phyloP scores from a whole-genome alignment of 1,140 invertebrate species.

The Thaumetopoea pityocampa region DNA sequence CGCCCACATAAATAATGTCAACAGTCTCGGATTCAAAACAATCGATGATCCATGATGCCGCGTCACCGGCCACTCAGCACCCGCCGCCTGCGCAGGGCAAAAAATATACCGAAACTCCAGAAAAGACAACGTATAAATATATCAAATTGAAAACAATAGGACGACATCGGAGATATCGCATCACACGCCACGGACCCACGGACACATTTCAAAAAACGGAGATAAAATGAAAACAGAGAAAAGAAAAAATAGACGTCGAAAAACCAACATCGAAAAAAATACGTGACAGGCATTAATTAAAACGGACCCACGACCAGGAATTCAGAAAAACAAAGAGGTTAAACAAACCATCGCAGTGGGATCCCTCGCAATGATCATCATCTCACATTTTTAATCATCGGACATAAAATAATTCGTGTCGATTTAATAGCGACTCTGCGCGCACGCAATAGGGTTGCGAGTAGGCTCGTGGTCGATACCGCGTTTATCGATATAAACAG shows the following conservation, averaged over 20 bases:
- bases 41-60: conserved; percentile 47
- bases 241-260: conserved; percentile 33
- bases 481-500: conserved; percentile 36
- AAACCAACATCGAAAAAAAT: conserved; percentile 67
- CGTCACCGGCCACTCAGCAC: conserved; percentile 51
- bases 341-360: conserved; percentile 73
- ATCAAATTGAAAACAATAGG: conserved; percentile 74
- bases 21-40: conserved; percentile 39
- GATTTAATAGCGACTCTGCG: conserved; percentile 35
- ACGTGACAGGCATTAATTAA: conserved; percentile 75
- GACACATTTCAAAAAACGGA: conserved; percentile 70
- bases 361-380: conserved; percentile 70
- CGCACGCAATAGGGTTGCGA: conserved; percentile 19
- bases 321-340: conserved; percentile 73
- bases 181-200: conserved; percentile 58
- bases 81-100: conserved; percentile 31
- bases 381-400: conserved; percentile 74
- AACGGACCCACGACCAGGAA: conserved; percentile 69
- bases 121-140: conserved; percentile 66
- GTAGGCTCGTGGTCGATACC: conserved; percentile 1
- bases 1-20: conserved; percentile 56
- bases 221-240: conserved; percentile 31
- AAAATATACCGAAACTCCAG: conserved; percentile 49
- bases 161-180: conserved; percentile 64
- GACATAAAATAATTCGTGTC: conserved; percentile 38